phyloP scores from a whole-genome alignment of 2,797 vertebrate genomes.

The Orientallactaga sibirica region DNA sequence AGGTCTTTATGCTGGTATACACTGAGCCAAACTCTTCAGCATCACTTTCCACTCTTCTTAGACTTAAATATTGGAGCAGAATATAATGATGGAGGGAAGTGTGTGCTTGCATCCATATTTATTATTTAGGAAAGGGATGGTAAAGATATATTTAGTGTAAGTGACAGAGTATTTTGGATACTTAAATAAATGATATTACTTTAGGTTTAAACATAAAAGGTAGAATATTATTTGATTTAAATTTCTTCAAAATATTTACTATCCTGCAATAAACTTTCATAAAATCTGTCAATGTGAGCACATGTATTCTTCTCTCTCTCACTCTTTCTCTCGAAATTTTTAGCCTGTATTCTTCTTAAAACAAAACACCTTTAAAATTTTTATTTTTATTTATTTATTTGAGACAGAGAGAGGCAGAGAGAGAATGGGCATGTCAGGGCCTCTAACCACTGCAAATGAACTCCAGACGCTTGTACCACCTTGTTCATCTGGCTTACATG shows the following conservation, averaged over 20 bases:
- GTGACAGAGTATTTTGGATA: neutral
- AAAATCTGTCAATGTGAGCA: neutral
- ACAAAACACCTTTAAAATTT: no score
- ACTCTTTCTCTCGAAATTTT: neutral
- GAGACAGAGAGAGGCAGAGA: no score
- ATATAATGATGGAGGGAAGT: neutral
- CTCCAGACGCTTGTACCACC: no score
- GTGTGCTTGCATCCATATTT: neutral
- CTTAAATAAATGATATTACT: constrained; percentile 19
- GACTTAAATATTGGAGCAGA: constrained; percentile 49
- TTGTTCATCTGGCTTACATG: no score
- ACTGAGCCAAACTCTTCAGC: no score
- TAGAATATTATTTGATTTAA: constrained; percentile 6
- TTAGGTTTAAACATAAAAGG: constrained; percentile 58
- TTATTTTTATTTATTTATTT: no score
- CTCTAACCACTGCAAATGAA: no score
- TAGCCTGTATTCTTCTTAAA: neutral
- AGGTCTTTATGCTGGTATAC: no score
- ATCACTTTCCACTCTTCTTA: constrained; percentile 54
- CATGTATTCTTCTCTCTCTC: neutral
- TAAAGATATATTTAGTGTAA: constrained; percentile 23
- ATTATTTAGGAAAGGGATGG: constrained; percentile 7
- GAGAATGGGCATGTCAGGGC: no score
- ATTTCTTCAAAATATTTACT: constrained; percentile 33
- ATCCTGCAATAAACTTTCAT: neutral